Evolutionary conservation across 2,888 invertebrate species (phyloP).

Genomic region (Gryllus longicercus): DNA sequence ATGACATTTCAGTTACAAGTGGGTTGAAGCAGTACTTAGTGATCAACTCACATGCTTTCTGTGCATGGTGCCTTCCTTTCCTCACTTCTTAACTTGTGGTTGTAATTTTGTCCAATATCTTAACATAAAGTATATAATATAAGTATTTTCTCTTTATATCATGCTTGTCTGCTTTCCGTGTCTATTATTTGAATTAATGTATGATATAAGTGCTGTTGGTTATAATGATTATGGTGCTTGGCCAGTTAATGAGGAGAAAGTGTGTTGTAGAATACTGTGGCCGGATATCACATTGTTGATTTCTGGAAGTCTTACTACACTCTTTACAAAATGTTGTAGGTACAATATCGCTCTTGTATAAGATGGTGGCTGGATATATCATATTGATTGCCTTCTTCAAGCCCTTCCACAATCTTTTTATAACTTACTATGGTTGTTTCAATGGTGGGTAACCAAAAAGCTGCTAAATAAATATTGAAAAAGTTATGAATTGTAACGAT

Average conservation of each 20-base stretch:
- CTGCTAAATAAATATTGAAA: not conserved
- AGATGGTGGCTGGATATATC: slow-evolving; percentile 17
- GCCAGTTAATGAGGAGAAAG: not conserved
- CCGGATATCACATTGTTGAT: not conserved
- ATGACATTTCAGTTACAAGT: too few relatives aligned
- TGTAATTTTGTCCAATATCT: too few relatives aligned
- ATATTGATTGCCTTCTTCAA: not conserved
- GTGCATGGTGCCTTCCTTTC: too few relatives aligned
- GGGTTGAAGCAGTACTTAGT: too few relatives aligned
- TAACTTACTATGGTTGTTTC: not conserved
- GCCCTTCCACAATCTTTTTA: slow-evolving; percentile 11
- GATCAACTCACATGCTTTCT: too few relatives aligned
- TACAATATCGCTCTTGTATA: not conserved
- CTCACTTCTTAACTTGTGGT: too few relatives aligned
- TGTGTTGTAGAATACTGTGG: not conserved
- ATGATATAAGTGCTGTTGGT: not conserved
- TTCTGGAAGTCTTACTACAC: too few relatives aligned
- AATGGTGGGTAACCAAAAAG: not conserved
- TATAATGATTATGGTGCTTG: not conserved
- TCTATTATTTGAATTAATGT: not conserved
- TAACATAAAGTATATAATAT: too few relatives aligned
- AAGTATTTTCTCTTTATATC: too few relatives aligned
- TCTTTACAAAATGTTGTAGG: not conserved
- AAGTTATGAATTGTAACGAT: not conserved
- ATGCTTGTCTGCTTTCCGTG: too few relatives aligned